Conservation (phyloP, 2,113 vertebrate genomes). For the Heterotilapia buettikoferi region DNA sequence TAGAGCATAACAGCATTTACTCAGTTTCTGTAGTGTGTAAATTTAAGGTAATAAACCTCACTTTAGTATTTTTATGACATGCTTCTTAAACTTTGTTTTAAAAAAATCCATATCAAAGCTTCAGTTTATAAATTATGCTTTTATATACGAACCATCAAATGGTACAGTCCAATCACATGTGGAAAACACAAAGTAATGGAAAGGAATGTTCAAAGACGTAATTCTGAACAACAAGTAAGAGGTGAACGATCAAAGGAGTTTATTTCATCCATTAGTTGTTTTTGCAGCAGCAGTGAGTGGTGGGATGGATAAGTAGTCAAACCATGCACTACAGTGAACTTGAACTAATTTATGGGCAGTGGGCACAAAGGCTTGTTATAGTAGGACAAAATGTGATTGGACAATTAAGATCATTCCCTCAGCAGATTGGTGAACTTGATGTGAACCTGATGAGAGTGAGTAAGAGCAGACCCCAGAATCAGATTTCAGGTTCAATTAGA, state of each 20-base stretch:
- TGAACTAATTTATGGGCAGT: background rate
- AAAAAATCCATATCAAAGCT: background rate
- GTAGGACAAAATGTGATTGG: background rate
- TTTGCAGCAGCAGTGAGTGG: background rate
- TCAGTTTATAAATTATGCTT: background rate
- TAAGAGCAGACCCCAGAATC: background rate
- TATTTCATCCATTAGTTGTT: background rate
- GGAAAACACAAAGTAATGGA: background rate
- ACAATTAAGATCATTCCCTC: background rate
- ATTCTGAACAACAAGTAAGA: background rate
- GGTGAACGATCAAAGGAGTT: background rate
- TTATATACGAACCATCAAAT: background rate
- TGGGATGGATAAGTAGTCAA: background rate
- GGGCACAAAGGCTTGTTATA: background rate
- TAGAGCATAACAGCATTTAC: background rate
- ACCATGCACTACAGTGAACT: background rate
- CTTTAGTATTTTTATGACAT: fast-evolving
- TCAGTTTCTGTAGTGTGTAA: background rate
- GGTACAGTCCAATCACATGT: fast-evolving
- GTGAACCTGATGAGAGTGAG: background rate
- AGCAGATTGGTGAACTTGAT: background rate
- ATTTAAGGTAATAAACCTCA: background rate
- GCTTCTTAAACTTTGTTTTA: background rate
- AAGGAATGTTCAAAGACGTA: background rate
- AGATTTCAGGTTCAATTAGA: background rate